phyloP scores from a whole-genome alignment of 2,113 vertebrate species.

The Brevimyrus niger region DNA sequence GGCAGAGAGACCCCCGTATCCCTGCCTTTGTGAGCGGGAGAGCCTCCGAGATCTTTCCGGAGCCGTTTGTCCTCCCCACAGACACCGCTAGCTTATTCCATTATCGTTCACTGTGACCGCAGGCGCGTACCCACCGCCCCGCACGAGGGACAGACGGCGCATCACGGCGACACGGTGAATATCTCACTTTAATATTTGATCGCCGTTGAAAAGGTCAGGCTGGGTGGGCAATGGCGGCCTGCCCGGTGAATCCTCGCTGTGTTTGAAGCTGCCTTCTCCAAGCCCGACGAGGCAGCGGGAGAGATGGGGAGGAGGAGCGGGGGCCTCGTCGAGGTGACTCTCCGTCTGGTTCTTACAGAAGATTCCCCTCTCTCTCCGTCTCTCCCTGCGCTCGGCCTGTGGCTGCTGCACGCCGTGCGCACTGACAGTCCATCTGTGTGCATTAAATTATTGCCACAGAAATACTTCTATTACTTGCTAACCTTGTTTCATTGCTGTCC shows the following conservation, averaged over 20 bases:
- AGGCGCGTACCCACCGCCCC: not conserved
- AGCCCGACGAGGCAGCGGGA: not conserved
- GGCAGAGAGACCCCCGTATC: not conserved
- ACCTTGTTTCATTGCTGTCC: not conserved
- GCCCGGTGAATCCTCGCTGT: not conserved
- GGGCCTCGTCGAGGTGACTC: not conserved
- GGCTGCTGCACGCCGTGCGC: not conserved
- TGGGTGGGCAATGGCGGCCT: constrained; percentile 13
- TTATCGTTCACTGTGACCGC: not conserved
- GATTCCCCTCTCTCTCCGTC: not conserved
- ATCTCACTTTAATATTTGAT: constrained; percentile 28
- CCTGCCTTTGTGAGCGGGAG: not conserved
- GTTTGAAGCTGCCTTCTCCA: not conserved
- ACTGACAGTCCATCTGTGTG: not conserved
- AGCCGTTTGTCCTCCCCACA: not conserved
- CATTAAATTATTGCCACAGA: not conserved
- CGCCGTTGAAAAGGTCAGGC: constrained; percentile 26
- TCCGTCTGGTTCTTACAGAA: constrained; percentile 9
- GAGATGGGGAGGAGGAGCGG: not conserved
- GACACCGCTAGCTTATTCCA: not conserved
- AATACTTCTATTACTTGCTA: not conserved
- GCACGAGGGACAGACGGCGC: not conserved
- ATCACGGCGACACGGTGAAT: not conserved
- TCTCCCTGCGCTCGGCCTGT: not conserved
- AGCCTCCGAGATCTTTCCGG: not conserved